Evolutionary conservation across 2,797 vertebrate genomes (phyloP).

Genomic region (Bradypus variegatus): DNA sequence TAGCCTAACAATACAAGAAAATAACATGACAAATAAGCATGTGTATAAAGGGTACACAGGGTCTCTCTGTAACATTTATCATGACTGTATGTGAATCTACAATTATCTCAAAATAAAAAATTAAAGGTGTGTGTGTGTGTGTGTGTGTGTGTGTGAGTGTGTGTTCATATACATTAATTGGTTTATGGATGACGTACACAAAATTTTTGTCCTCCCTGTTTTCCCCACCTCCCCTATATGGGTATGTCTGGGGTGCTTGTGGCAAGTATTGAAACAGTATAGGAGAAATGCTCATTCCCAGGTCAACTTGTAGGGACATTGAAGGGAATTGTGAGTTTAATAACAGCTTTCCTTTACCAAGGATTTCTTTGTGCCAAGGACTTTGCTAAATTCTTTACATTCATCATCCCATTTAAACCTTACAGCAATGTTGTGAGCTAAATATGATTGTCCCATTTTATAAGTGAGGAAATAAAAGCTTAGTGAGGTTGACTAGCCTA

Average conservation of each 20-base stretch:
- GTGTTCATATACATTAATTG: not conserved
- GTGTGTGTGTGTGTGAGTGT: not conserved
- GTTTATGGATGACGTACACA: not conserved
- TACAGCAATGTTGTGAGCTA: not conserved
- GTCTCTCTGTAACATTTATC: not conserved
- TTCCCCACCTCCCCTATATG: accelerated
- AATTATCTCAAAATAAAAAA: not conserved
- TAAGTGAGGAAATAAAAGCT: not conserved
- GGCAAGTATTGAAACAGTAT: not conserved
- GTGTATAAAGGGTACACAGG: not conserved
- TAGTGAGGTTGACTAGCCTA: not conserved
- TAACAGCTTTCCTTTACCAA: not conserved
- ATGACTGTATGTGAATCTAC: not conserved
- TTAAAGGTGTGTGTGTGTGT: not conserved
- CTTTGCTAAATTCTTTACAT: not conserved
- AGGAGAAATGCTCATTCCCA: not conserved
- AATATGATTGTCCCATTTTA: not conserved
- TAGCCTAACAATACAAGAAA: not conserved
- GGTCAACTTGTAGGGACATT: too few species aligned
- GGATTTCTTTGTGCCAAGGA: not conserved
- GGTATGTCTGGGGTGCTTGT: not conserved
- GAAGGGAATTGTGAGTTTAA: not conserved
- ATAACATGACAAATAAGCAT: not conserved
- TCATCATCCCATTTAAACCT: not conserved
- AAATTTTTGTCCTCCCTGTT: not conserved